Evolutionary conservation across 2,797 vertebrate genomes (phyloP).

Genomic region (Rhincodon typus): DNA sequence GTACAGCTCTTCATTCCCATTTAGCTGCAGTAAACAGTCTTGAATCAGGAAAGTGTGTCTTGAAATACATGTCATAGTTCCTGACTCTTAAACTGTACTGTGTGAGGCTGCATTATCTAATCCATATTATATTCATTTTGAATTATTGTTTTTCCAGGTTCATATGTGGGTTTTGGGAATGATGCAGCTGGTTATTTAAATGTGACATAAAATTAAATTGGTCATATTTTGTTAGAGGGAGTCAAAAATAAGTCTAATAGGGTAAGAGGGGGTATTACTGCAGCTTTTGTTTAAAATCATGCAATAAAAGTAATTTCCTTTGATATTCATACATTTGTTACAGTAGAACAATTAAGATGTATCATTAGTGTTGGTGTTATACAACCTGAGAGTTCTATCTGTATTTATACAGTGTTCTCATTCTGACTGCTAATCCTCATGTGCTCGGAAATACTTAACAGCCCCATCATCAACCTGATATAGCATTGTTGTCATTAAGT

Average conservation of each 20-base stretch:
- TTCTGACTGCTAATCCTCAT: not conserved
- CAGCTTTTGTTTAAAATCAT: not conserved
- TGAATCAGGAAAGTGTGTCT: not conserved
- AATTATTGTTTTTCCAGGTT: not conserved
- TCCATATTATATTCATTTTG: not conserved
- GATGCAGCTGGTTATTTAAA: not conserved
- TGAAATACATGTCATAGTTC: not conserved
- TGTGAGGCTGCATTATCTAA: not conserved
- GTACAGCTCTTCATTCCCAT: not conserved
- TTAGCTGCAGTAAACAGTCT: not conserved
- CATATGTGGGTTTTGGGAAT: not conserved
- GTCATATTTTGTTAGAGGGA: not conserved
- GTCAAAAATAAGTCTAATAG: not conserved
- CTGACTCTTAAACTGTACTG: not conserved
- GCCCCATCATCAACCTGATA: not conserved
- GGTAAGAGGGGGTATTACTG: not conserved
- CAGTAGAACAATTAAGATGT: not conserved
- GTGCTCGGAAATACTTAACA: not conserved
- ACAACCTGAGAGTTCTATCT: not conserved
- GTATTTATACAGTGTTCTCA: not conserved
- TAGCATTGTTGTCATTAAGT: not conserved
- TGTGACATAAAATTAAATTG: not conserved
- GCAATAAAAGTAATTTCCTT: not conserved
- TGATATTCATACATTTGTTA: no score
- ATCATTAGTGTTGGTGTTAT: not conserved